Evolutionary conservation across 2,797 vertebrate genomes (phyloP).

Genomic region (Gallinago stenura): DNA sequence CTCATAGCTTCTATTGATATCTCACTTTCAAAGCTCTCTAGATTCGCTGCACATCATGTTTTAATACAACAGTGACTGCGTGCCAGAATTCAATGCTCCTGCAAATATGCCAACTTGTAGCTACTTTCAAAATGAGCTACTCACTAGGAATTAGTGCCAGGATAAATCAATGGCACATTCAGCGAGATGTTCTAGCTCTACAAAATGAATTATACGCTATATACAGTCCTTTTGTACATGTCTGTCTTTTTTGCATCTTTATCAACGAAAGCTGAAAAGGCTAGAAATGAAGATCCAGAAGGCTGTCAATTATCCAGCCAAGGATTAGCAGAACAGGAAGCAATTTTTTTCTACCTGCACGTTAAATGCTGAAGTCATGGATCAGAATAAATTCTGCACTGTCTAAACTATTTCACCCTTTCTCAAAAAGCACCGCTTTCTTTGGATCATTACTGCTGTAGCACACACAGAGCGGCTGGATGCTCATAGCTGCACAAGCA

Average conservation of each 20-base stretch:
- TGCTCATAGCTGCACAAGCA: background rate
- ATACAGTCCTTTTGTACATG: conserved; percentile 54
- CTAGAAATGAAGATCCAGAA: conserved; percentile 39
- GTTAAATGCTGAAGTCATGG: background rate
- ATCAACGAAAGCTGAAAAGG: conserved; percentile 46
- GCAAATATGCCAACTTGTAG: conserved; percentile 67
- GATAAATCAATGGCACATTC: conserved; percentile 73
- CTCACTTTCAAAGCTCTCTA: conserved; percentile 56
- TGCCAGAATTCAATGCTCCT: conserved; percentile 62
- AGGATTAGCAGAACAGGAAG: conserved; percentile 44
- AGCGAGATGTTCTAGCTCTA: conserved; percentile 56
- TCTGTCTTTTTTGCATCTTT: conserved; percentile 60
- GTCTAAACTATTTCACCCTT: background rate
- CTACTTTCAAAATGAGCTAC: conserved; percentile 63
- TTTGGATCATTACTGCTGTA: background rate
- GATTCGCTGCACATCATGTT: conserved; percentile 38
- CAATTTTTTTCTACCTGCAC: conserved; percentile 25
- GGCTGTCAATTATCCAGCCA: conserved; percentile 47
- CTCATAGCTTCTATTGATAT: conserved; percentile 32
- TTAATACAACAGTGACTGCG: conserved; percentile 45
- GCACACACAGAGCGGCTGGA: background rate
- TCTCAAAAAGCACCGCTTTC: background rate
- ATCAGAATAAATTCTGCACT: background rate
- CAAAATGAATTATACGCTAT: conserved; percentile 57
- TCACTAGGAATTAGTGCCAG: conserved; percentile 68